Evolutionary conservation across 2,113 vertebrate species (phyloP).

Genomic region (Ivindomyrus marchei): DNA sequence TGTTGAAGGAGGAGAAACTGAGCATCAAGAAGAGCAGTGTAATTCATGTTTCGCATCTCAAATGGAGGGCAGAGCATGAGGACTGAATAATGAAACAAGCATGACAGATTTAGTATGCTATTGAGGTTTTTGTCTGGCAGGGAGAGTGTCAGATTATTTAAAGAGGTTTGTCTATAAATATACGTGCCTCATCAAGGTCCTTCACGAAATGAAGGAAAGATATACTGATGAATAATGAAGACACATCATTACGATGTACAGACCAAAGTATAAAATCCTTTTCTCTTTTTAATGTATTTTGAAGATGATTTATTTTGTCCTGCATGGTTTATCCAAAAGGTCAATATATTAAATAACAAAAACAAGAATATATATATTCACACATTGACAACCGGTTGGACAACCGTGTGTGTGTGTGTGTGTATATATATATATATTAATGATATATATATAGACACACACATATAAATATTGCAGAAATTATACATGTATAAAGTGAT

Average conservation of each 20-base stretch:
- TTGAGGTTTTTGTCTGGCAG: constrained; percentile 83
- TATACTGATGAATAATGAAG: constrained; percentile 94
- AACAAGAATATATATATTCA: constrained; percentile 32
- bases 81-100: constrained; percentile 93
- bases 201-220: constrained; percentile 76
- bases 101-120: constrained; percentile 82
- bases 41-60: constrained; percentile 88
- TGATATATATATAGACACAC: too few relatives aligned
- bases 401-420: too few relatives aligned
- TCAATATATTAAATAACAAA: constrained; percentile 85
- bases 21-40: constrained; percentile 41
- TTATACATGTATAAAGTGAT: background rate
- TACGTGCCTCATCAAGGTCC: constrained; percentile 95
- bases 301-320: constrained; percentile 61
- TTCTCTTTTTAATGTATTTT: constrained; percentile 25
- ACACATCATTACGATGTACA: constrained; percentile 69
- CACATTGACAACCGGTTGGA: too few relatives aligned
- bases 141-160: constrained; percentile 95
- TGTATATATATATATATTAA: too few relatives aligned
- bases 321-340: constrained; percentile 59
- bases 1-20: constrained; percentile 40
- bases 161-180: constrained; percentile 99
- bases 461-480: background rate
- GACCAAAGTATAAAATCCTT: constrained; percentile 73
- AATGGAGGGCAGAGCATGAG: constrained; percentile 72